These are phyloP conservation scores for Microtus pennsylvanicus DNA, from an alignment of 2,113 vertebrate species.

Conservation along the genomic window DNA sequence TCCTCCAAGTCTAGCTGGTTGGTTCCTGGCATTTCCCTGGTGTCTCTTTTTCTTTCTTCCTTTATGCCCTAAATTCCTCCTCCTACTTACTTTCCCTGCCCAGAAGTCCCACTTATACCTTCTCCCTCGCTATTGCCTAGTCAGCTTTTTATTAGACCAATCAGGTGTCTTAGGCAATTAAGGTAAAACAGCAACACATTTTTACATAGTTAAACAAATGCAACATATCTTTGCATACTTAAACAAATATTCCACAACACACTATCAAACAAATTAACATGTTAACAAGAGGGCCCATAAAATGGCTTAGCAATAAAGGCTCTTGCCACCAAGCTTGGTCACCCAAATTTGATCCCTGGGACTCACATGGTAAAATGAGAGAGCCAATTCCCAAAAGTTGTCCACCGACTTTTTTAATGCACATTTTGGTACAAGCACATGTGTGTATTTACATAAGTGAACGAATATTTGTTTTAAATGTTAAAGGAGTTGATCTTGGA, in stretches of 20 bases:
- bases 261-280: conserved; percentile 24
- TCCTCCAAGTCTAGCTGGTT: neutral
- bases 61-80: no score
- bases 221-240: no score
- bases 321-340: neutral
- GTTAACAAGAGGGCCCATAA: neutral
- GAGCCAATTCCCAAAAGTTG: neutral
- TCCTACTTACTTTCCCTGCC: no score
- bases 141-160: no score
- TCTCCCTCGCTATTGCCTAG: no score
- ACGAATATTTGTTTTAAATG: neutral
- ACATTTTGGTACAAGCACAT: neutral
- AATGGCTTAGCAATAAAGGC: neutral
- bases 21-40: no score
- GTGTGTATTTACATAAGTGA: neutral
- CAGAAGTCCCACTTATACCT: no score
- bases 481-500: conserved; percentile 47
- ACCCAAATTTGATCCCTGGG: neutral
- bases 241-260: neutral
- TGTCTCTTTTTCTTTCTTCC: no score
- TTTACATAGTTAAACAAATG: no score
- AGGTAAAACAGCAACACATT: no score
- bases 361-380: neutral
- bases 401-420: neutral
- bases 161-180: no score